A percentile compares a stretch with the other conserved stretches of the same genome.
Conservation (phyloP, 2,113 vertebrate species). For the Osmerus mordax region DNA sequence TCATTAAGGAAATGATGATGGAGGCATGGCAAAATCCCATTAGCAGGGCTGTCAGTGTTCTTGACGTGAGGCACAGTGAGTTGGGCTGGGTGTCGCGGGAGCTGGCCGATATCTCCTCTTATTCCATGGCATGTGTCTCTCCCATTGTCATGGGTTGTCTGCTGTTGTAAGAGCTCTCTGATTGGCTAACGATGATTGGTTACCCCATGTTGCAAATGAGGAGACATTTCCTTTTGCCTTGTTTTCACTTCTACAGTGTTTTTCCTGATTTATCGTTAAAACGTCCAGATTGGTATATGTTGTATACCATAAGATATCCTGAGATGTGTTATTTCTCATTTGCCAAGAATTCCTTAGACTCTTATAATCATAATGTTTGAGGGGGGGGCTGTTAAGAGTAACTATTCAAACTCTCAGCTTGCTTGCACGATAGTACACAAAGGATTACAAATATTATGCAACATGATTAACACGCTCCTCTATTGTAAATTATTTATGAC, state of each 20-base stretch:
- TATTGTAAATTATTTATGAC: conserved; percentile 72
- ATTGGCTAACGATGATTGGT: conserved; percentile 56
- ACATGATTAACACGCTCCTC: conserved; percentile 60
- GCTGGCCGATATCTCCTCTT: conserved; percentile 72
- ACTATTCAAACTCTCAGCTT: conserved; percentile 19
- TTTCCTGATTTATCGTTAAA: too few relatives aligned
- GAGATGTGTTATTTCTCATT: not conserved
- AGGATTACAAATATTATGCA: conserved; percentile 58
- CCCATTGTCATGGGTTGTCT: conserved; percentile 65
- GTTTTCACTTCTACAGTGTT: too few relatives aligned
- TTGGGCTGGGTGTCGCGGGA: conserved; percentile 69
- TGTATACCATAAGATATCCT: not conserved
- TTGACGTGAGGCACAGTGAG: conserved; percentile 67
- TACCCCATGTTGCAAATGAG: conserved; percentile 38
- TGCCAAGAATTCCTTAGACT: not conserved
- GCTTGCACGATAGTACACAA: conserved; percentile 24
- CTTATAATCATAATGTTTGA: conserved; percentile 12
- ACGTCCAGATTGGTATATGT: not conserved
- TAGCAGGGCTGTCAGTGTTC: conserved; percentile 72
- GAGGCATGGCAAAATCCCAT: conserved; percentile 72
- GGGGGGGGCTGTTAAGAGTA: not conserved
- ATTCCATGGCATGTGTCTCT: conserved; percentile 66
- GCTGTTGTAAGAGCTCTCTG: conserved; percentile 51
- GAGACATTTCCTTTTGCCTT: conserved; percentile 8
- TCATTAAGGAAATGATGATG: conserved; percentile 75